These are phyloP conservation scores for Sebastes melanostomus DNA, from an alignment of 2,797 vertebrate genomes.

Conservation along the genomic window DNA sequence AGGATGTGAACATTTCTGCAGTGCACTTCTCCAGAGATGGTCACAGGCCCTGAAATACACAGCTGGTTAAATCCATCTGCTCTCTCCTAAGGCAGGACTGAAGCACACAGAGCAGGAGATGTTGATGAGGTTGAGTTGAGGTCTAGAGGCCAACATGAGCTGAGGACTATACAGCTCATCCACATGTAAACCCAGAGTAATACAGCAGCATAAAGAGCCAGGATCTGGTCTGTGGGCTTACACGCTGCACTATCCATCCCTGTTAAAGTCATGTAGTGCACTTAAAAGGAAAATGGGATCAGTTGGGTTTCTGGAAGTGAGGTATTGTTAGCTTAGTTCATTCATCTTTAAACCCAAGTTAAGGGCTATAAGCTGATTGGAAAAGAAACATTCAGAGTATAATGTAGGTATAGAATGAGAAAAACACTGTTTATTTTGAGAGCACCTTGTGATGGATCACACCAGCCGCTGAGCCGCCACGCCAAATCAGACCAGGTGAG, in stretches of 20 bases:
- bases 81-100: background rate
- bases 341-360: background rate
- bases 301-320: background rate
- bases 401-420: no score
- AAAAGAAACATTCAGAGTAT: background rate
- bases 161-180: conserved; percentile 7
- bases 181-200: background rate
- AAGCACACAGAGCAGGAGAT: conserved; percentile 10
- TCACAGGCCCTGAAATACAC: background rate
- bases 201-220: background rate
- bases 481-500: no score
- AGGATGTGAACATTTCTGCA: background rate
- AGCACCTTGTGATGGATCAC: no score
- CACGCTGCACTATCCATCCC: background rate
- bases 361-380: no score
- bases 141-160: background rate
- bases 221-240: background rate
- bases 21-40: background rate
- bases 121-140: conserved; percentile 26
- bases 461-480: no score
- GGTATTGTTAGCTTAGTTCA: no score
- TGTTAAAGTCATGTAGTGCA: background rate
- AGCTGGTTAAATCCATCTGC: conserved; percentile 34
- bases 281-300: conserved; percentile 2
- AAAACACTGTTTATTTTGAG: no score